phyloP scores from a whole-genome alignment of 2,888 invertebrate species.

The Scaptodrosophila latifasciaeformis region DNA sequence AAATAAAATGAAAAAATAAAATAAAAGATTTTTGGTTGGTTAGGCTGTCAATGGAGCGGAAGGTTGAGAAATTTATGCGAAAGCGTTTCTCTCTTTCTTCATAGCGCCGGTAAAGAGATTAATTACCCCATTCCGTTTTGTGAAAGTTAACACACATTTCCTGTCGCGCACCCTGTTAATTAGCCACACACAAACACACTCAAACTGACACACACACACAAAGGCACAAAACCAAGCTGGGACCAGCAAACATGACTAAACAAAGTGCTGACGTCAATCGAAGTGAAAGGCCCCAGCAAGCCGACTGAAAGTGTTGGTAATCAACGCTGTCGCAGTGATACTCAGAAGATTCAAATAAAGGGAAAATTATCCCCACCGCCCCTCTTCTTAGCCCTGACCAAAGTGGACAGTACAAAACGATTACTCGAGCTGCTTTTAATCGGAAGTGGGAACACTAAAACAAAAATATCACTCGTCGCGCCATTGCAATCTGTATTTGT shows the following conservation, averaged over 20 bases:
- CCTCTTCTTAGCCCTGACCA: slow-evolving; percentile 13
- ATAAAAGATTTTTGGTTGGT: too few species aligned
- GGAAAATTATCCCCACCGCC: slow-evolving; percentile 39
- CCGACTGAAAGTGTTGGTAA: background rate
- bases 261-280: slow-evolving; percentile 41
- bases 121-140: slow-evolving; percentile 61
- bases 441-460: background rate
- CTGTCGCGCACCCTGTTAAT: slow-evolving; percentile 51
- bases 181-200: slow-evolving; percentile 25
- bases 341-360: slow-evolving; percentile 31
- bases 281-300: slow-evolving; percentile 4
- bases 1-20: too few species aligned
- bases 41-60: background rate
- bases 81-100: background rate
- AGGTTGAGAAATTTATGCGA: background rate
- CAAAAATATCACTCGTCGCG: slow-evolving; percentile 11
- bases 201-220: background rate
- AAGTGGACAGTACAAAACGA: slow-evolving; percentile 26
- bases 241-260: background rate
- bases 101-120: slow-evolving; percentile 58
- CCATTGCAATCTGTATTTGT: background rate
- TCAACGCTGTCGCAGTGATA: slow-evolving; percentile 1
- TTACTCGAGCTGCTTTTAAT: background rate
- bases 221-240: background rate
- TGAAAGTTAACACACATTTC: slow-evolving; percentile 63